Evolutionary conservation across 2,113 vertebrate genomes (phyloP).

Genomic region (Nycticorax nycticorax): DNA sequence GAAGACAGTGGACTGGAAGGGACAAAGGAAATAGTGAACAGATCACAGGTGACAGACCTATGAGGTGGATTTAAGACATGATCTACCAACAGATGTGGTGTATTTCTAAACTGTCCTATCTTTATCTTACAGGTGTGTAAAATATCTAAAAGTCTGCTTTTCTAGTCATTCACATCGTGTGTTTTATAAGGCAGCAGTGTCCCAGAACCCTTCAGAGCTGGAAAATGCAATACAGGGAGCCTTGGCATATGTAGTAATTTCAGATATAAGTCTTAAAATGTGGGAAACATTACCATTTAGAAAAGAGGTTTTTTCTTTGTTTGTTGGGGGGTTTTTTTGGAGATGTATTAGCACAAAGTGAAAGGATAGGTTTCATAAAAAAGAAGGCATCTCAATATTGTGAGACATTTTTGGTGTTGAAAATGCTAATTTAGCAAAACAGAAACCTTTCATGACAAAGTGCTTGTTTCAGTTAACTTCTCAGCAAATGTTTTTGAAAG

Average conservation of each 20-base stretch:
- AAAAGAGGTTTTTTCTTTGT: neutral
- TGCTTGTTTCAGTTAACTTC: neutral
- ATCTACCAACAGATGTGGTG: neutral
- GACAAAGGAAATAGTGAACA: neutral
- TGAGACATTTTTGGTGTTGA: neutral
- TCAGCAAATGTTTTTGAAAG: neutral
- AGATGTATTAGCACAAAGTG: neutral
- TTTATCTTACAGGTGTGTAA: neutral
- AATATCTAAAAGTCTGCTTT: neutral
- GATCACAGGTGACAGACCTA: neutral
- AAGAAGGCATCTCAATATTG: neutral
- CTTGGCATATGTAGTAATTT: neutral
- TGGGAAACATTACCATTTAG: neutral
- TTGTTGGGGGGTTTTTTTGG: neutral
- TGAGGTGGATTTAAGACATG: neutral
- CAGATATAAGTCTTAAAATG: neutral
- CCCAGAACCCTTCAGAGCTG: neutral
- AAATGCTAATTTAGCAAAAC: neutral
- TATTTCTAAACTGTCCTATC: neutral
- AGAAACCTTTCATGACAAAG: neutral
- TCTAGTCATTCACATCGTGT: neutral
- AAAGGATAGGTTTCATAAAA: neutral
- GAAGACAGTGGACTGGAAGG: neutral
- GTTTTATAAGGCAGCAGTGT: neutral
- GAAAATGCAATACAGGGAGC: neutral